Evolutionary conservation across 2,113 vertebrate genomes (phyloP).

Genomic region (Pagrus major): DNA sequence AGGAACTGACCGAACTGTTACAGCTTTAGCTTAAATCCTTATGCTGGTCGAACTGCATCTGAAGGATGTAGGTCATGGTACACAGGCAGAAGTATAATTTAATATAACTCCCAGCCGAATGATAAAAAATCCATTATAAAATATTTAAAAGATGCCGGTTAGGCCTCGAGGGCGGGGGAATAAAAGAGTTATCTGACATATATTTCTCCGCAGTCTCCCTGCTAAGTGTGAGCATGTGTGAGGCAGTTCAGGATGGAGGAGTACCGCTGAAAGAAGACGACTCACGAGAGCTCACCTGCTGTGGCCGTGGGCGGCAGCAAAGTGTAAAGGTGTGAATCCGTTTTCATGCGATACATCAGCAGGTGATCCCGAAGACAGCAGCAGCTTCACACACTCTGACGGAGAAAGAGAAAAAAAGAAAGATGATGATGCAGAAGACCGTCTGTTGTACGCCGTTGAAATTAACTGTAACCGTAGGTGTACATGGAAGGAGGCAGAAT

Average conservation of each 20-base stretch:
- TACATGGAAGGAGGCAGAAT: too few relatives aligned
- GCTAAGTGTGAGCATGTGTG: not conserved
- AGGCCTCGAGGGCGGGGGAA: not conserved
- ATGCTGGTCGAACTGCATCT: too few relatives aligned
- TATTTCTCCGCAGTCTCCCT: not conserved
- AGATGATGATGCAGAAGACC: not conserved
- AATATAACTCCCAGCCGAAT: too few relatives aligned
- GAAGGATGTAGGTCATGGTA: too few relatives aligned
- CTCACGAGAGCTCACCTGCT: slow-evolving; percentile 81
- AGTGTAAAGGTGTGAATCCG: slow-evolving; percentile 94
- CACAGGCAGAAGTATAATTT: too few relatives aligned
- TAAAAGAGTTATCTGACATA: not conserved
- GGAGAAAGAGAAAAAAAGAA: not conserved
- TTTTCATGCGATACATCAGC: slow-evolving; percentile 90
- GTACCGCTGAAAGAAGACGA: not conserved
- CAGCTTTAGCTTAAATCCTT: too few relatives aligned
- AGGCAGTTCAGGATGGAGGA: not conserved
- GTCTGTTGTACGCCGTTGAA: not conserved
- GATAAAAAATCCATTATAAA: not conserved
- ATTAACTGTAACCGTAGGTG: not conserved
- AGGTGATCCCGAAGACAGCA: slow-evolving; percentile 92
- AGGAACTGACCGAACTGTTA: too few relatives aligned
- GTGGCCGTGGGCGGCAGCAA: slow-evolving; percentile 91
- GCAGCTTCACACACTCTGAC: slow-evolving; percentile 94
- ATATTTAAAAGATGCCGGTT: not conserved